Conservation (phyloP, 2,797 vertebrate species). For the Serranus cabrilla region DNA sequence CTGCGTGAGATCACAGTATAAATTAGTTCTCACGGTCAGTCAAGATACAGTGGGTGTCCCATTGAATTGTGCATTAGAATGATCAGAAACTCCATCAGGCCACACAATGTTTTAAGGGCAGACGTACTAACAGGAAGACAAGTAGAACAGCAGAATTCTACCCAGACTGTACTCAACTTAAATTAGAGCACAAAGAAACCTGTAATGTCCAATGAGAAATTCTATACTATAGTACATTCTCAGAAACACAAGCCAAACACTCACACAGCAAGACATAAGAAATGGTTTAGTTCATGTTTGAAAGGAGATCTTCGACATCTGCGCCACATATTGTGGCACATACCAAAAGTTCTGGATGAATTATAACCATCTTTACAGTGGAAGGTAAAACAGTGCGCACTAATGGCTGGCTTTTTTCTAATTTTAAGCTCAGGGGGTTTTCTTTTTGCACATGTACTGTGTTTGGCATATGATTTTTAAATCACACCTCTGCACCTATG, state of each 20-base stretch:
- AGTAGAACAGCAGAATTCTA: not conserved
- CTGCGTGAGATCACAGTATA: not conserved
- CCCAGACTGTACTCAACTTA: not conserved
- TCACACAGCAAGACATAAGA: constrained; percentile 57
- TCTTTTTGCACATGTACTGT: constrained; percentile 2
- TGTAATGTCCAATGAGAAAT: not conserved
- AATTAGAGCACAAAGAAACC: not conserved
- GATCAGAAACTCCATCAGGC: not conserved
- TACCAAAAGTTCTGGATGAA: constrained; percentile 73
- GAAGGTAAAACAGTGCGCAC: constrained; percentile 31
- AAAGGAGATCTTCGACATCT: constrained; percentile 79
- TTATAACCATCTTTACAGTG: constrained; percentile 64
- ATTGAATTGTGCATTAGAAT: not conserved
- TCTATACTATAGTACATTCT: constrained; percentile 16
- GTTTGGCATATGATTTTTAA: constrained; percentile 13
- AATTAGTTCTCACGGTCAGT: not conserved
- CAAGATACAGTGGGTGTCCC: not conserved
- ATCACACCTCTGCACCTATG: constrained; percentile 26
- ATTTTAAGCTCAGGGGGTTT: not conserved
- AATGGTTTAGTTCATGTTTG: constrained; percentile 60
- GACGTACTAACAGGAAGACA: not conserved
- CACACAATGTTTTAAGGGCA: not conserved
- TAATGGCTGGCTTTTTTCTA: not conserved
- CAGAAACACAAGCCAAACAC: constrained; percentile 51
- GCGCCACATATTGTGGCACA: constrained; percentile 78